These are phyloP conservation scores for Sebastes diaconus DNA, from an alignment of 2,797 vertebrate genomes.

Conservation along the genomic window DNA sequence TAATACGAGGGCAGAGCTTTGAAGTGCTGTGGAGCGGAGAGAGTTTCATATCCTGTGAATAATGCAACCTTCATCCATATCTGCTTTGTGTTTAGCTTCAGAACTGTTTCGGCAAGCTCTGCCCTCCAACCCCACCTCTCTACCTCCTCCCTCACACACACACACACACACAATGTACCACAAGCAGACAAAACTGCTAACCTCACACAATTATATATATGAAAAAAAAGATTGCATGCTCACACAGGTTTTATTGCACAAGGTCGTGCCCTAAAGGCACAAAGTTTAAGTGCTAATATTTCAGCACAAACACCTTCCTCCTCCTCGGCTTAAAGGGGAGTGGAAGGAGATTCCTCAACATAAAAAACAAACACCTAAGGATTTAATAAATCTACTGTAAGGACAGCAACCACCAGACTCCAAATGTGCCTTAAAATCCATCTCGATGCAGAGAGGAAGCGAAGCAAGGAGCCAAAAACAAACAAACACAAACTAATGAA, in stretches of 20 bases:
- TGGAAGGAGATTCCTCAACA: not conserved
- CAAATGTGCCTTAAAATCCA: not conserved
- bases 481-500: not conserved
- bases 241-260: conserved; percentile 42
- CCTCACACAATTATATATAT: not conserved
- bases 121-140: not conserved
- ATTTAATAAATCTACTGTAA: conserved; percentile 3
- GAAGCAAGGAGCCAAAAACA: not conserved
- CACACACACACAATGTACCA: not conserved
- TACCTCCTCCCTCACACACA: not conserved
- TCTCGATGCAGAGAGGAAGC: not conserved
- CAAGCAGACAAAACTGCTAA: not conserved
- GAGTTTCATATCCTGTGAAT: conserved; percentile 62
- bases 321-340: not conserved
- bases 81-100: conserved; percentile 39
- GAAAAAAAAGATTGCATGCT: not conserved
- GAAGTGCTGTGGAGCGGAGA: conserved; percentile 49
- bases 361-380: conserved; percentile 11
- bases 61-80: conserved; percentile 55
- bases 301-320: conserved; percentile 22
- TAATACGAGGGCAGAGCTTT: conserved; percentile 60
- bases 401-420: not conserved
- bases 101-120: conserved; percentile 1
- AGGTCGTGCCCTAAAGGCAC: conserved; percentile 28
- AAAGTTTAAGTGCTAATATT: conserved; percentile 41